Conservation (phyloP, 2,888 invertebrate genomes). For the Conops quadrifasciatus region DNA sequence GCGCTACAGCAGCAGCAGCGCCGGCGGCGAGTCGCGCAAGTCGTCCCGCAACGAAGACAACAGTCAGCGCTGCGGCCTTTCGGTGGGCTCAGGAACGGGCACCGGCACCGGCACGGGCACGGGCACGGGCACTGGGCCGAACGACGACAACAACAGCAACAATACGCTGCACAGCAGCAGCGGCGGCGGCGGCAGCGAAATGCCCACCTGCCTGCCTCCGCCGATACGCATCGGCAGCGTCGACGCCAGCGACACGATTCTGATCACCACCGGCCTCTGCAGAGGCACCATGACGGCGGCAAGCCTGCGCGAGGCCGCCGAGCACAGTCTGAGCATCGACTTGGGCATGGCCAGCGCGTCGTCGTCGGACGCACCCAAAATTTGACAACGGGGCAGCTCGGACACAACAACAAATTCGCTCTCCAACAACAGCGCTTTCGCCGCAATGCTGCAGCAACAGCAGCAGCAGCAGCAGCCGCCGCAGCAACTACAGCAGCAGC, state of each 20-base stretch:
- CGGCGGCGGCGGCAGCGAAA: conserved; percentile 57
- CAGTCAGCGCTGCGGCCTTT: conserved; percentile 43
- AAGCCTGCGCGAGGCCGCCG: conserved; percentile 45
- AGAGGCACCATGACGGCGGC: conserved; percentile 45
- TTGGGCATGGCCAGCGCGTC: conserved; percentile 57
- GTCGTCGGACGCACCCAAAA: conserved; percentile 59
- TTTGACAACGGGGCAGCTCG: conserved; percentile 65
- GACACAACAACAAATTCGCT: conserved; percentile 60
- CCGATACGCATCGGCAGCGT: conserved; percentile 57
- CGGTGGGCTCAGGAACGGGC: conserved; percentile 34
- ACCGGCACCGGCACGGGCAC: conserved; percentile 40
- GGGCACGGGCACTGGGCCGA: conserved; percentile 41
- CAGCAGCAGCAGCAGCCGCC: conserved; percentile 42
- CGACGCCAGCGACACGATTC: conserved; percentile 52
- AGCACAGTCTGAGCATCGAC: conserved; percentile 57
- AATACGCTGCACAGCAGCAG: conserved; percentile 63
- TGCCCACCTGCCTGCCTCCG: conserved; percentile 51
- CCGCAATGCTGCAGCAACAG: conserved; percentile 48
- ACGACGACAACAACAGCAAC: conserved; percentile 53
- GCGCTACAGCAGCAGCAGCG: conserved; percentile 55
- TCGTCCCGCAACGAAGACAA: conserved; percentile 59
- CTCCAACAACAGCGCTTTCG: conserved; percentile 56
- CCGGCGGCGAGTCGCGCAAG: conserved; percentile 62
- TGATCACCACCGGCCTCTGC: conserved; percentile 47
- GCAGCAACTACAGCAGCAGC: conserved; percentile 41